These are phyloP conservation scores for Mermis nigrescens DNA, from an alignment of 2,888 invertebrate genomes.

Conservation along the genomic window DNA sequence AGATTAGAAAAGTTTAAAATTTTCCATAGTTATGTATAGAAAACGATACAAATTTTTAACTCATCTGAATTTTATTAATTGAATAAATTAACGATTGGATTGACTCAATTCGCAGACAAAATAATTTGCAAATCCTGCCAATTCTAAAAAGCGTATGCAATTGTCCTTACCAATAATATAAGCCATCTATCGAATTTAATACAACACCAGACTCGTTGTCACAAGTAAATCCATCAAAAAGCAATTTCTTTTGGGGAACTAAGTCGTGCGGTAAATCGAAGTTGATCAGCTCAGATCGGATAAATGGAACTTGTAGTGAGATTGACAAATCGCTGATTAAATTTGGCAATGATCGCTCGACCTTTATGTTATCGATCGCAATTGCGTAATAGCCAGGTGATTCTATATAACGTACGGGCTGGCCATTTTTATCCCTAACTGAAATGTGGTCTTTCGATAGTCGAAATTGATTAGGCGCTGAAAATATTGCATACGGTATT, in stretches of 20 bases:
- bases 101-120: too few species aligned
- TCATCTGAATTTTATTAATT: too few species aligned
- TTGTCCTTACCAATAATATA: not conserved
- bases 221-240: not conserved
- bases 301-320: not conserved
- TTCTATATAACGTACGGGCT: not conserved
- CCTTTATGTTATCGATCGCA: not conserved
- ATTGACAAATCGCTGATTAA: not conserved
- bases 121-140: too few species aligned
- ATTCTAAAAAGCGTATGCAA: not conserved
- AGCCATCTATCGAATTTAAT: not conserved
- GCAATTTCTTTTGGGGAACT: not conserved
- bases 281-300: not conserved
- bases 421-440: not conserved
- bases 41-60: too few species aligned
- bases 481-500: too few species aligned
- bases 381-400: not conserved
- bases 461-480: not conserved
- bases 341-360: not conserved
- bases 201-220: not conserved
- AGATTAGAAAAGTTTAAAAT: too few species aligned
- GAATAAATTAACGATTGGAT: too few species aligned
- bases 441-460: not conserved
- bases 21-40: too few species aligned
- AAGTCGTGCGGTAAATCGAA: not conserved